Conservation (phyloP, 1,140 invertebrate genomes). For the Caerostris extrusa region DNA sequence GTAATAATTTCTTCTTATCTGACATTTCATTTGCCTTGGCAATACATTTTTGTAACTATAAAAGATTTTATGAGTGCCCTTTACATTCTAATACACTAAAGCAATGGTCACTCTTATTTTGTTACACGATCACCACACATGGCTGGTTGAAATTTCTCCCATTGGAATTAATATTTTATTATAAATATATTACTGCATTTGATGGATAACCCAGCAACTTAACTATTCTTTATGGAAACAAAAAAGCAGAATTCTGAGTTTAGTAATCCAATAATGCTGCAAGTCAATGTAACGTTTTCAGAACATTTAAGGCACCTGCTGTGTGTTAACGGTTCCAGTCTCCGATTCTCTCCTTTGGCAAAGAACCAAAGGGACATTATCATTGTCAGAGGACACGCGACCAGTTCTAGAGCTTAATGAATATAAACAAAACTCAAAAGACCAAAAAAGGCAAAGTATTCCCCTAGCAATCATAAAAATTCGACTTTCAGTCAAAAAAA, state of each 20-base stretch:
- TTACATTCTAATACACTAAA: too few relatives aligned
- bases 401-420: background rate
- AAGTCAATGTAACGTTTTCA: background rate
- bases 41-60: too few relatives aligned
- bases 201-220: background rate
- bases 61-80: too few relatives aligned
- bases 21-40: too few relatives aligned
- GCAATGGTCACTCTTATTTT: too few relatives aligned
- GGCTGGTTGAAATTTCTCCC: too few relatives aligned
- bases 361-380: background rate
- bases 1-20: too few relatives aligned
- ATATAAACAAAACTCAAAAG: conserved; percentile 1
- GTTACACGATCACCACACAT: too few relatives aligned
- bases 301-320: background rate
- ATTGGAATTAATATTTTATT: too few relatives aligned
- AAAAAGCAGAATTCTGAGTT: background rate
- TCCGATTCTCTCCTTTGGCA: background rate
- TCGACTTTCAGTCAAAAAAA: background rate
- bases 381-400: background rate
- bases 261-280: background rate
- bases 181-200: background rate
- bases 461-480: background rate
- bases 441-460: background rate
- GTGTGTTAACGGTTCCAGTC: background rate
- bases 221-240: background rate